A percentile compares a stretch with the other conserved stretches of the same genome.
Evolutionary conservation across 2,113 vertebrate genomes (phyloP).

Genomic region (Bubo blakistoni): DNA sequence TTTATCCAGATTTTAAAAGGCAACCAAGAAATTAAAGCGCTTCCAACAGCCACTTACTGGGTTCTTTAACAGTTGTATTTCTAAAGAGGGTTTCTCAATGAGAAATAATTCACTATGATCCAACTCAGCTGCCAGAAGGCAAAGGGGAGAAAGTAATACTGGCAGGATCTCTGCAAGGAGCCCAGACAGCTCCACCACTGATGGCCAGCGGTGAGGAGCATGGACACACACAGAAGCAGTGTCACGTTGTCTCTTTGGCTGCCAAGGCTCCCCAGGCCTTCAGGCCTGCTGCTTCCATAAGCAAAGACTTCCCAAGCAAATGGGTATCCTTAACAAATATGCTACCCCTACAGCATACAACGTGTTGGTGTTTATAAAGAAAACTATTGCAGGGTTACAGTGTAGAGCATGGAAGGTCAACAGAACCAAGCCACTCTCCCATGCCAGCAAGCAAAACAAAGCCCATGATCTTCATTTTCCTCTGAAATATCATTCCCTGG

Average conservation of each 20-base stretch:
- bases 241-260: neutral
- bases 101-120: neutral
- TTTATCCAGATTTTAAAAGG: neutral
- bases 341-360: neutral
- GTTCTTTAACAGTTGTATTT: neutral
- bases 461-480: neutral
- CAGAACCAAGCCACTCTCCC: neutral
- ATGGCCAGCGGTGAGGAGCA: neutral
- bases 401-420: neutral
- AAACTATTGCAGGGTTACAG: neutral
- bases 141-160: neutral
- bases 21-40: neutral
- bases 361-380: neutral
- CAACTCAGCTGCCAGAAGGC: neutral
- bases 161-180: neutral
- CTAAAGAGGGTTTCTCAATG: neutral
- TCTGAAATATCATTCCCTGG: neutral
- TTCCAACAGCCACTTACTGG: neutral
- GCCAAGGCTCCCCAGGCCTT: neutral
- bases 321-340: neutral
- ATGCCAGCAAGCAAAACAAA: neutral
- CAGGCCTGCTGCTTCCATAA: neutral
- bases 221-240: fast-evolving
- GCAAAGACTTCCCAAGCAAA: neutral
- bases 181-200: neutral